Evolutionary conservation across 2,888 invertebrate genomes (phyloP).

Genomic region (Toxonevra muliebris): DNA sequence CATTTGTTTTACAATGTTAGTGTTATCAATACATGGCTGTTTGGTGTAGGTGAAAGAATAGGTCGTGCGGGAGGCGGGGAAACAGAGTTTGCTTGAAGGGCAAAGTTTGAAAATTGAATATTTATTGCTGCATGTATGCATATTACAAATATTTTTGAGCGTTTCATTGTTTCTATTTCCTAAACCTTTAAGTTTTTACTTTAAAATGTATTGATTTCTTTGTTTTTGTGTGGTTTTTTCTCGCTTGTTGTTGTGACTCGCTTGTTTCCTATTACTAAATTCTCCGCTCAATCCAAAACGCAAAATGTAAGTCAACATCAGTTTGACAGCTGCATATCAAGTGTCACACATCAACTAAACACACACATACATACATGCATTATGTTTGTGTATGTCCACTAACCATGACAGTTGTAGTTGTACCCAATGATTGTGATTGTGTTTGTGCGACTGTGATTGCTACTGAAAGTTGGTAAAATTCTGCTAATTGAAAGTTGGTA

Average conservation of each 20-base stretch:
- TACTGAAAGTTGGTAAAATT: too few species aligned
- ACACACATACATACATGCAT: background rate
- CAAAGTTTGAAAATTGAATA: too few species aligned
- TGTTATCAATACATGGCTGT: too few species aligned
- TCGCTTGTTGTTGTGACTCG: background rate
- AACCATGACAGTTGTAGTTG: background rate
- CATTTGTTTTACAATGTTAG: background rate
- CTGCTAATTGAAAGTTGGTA: too few species aligned
- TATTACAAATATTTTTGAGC: too few species aligned
- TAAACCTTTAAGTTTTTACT: background rate
- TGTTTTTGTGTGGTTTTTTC: background rate
- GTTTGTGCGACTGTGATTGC: too few species aligned
- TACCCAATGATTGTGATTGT: background rate
- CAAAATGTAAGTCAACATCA: slow-evolving; percentile 6
- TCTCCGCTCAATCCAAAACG: background rate
- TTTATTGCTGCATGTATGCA: too few species aligned
- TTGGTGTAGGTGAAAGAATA: too few species aligned
- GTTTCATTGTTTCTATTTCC: too few species aligned
- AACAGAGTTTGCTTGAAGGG: too few species aligned
- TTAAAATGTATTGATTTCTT: background rate
- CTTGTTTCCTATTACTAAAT: background rate
- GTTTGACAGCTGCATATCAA: slow-evolving; percentile 23
- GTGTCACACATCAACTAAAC: slow-evolving; percentile 18
- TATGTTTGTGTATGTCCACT: too few species aligned
- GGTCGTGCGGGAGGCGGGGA: too few species aligned